Percentiles rank a stretch among this genome's conserved stretches.
Evolutionary conservation across 2,888 invertebrate genomes (phyloP).

Genomic region (Drepanosiphum platanoidis): DNA sequence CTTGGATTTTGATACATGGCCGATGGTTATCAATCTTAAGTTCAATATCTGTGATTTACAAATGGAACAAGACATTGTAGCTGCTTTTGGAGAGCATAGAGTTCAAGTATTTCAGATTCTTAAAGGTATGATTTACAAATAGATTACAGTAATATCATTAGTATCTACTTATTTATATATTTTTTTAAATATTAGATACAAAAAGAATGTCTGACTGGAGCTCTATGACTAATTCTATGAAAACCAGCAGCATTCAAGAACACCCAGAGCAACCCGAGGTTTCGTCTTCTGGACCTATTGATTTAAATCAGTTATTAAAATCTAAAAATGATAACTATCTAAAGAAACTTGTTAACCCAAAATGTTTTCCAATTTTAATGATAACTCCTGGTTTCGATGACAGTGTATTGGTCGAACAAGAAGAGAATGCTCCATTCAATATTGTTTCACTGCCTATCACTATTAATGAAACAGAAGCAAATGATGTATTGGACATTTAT

Average conservation of each 20-base stretch:
- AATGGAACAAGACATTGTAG: constrained; percentile 77
- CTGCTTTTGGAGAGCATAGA: constrained; percentile 72
- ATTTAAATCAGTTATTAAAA: constrained; percentile 55
- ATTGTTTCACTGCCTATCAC: constrained; percentile 62
- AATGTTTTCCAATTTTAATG: constrained; percentile 57
- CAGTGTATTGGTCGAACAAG: constrained; percentile 41
- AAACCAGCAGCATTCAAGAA: constrained; percentile 35
- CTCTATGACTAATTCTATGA: neutral
- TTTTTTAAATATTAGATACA: constrained; percentile 19
- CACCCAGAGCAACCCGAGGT: neutral
- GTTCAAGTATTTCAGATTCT: constrained; percentile 74
- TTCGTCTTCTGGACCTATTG: constrained; percentile 24
- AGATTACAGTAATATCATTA: neutral
- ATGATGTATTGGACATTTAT: constrained; percentile 63
- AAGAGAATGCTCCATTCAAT: constrained; percentile 58
- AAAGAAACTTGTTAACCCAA: constrained; percentile 28
- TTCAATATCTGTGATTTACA: constrained; percentile 71
- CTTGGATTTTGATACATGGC: constrained; percentile 76
- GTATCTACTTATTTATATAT: neutral
- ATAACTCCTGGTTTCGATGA: constrained; percentile 59
- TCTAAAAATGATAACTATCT: constrained; percentile 54
- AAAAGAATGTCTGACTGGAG: constrained; percentile 40
- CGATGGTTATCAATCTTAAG: constrained; percentile 74
- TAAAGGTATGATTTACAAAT: constrained; percentile 63
- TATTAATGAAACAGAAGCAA: constrained; percentile 65